phyloP scores from a whole-genome alignment of 2,113 vertebrate species.

The Burhinus oedicnemus region DNA sequence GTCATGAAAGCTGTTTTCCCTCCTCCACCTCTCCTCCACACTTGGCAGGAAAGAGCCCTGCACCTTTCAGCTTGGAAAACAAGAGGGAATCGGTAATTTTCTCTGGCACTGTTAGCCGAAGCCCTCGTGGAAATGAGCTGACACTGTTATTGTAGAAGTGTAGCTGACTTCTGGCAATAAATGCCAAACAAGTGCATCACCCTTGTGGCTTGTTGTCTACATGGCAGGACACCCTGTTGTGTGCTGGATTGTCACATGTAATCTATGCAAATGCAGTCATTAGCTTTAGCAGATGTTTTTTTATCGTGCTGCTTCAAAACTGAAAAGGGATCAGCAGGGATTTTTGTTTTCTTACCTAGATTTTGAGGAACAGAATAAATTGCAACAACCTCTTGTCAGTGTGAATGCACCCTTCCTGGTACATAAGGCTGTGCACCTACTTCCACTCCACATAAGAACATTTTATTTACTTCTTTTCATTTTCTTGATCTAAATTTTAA shows the following conservation, averaged over 20 bases:
- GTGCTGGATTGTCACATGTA: constrained; percentile 44
- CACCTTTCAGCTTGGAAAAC: not conserved
- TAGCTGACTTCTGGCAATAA: not conserved
- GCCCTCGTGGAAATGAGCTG: not conserved
- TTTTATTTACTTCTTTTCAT: not conserved
- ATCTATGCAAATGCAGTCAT: constrained; percentile 59
- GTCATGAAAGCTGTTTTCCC: not conserved
- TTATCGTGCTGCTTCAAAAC: constrained; percentile 17
- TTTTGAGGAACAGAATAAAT: not conserved
- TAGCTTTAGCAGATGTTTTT: constrained; percentile 59
- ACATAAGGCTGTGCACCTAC: not conserved
- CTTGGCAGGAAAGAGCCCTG: not conserved
- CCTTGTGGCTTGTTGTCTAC: not conserved
- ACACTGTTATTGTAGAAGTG: not conserved
- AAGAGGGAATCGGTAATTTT: not conserved
- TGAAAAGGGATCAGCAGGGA: not conserved
- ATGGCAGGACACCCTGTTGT: constrained; percentile 37
- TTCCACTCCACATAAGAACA: not conserved
- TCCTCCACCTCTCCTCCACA: not conserved
- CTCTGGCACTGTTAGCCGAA: not conserved
- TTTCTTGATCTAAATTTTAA: not conserved
- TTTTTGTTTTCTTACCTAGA: not conserved
- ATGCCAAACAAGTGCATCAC: constrained; percentile 14
- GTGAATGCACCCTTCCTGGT: not conserved
- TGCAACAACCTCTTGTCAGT: not conserved